Conservation (phyloP, 1,140 invertebrate genomes). For the Ips typographus region DNA sequence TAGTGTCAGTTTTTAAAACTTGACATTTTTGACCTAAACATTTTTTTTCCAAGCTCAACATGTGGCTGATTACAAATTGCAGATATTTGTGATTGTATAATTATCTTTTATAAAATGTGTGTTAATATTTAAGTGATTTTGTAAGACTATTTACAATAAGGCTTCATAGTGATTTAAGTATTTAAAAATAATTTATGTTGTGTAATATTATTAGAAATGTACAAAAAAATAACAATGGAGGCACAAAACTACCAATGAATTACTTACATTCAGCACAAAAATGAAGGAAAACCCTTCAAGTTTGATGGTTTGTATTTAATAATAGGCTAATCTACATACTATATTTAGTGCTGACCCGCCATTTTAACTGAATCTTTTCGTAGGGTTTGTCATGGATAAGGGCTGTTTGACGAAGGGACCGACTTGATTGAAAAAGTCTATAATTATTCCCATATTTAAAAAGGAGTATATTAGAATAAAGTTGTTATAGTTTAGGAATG, state of each 20-base stretch:
- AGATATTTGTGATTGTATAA: too few species aligned
- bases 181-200: neutral
- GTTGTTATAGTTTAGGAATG: slow-evolving; percentile 25
- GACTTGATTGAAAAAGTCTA: slow-evolving; percentile 15
- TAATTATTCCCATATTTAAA: slow-evolving; percentile 11
- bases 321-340: slow-evolving; percentile 6
- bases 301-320: slow-evolving; percentile 23
- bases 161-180: neutral
- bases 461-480: slow-evolving; percentile 32
- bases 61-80: too few species aligned
- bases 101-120: too few species aligned
- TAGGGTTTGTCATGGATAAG: slow-evolving; percentile 31
- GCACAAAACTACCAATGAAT: neutral
- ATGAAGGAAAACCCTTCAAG: neutral
- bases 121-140: too few species aligned
- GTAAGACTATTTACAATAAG: neutral
- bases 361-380: slow-evolving; percentile 34
- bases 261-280: neutral
- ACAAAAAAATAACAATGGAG: neutral
- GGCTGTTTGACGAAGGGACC: slow-evolving; percentile 18
- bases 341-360: slow-evolving; percentile 10
- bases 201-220: neutral
- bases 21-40: neutral
- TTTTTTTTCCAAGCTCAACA: neutral
- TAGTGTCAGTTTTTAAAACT: neutral